phyloP scores from a whole-genome alignment of 2,797 vertebrate genomes.

The Melanotaenia boesemani region DNA sequence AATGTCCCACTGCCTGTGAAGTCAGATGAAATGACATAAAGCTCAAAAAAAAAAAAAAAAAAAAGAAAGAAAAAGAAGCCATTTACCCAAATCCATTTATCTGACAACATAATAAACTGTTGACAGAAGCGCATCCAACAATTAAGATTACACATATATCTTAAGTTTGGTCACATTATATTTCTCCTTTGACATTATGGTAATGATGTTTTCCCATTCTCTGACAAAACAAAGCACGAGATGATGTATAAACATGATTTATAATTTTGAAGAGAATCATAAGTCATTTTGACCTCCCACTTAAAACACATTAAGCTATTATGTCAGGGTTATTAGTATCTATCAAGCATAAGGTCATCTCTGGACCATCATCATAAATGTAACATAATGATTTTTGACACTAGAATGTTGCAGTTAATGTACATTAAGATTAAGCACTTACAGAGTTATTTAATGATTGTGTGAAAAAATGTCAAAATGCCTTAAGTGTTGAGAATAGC shows the following conservation, averaged over 20 bases:
- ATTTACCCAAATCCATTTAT: constrained; percentile 17
- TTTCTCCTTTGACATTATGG: constrained; percentile 26
- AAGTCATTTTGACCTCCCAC: constrained; percentile 57
- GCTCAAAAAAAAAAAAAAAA: neutral
- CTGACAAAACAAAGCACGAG: constrained; percentile 13
- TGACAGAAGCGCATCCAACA: constrained; percentile 11
- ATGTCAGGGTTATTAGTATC: constrained; percentile 64
- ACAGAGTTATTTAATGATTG: neutral
- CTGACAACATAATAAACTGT: constrained; percentile 6
- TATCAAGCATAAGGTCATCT: constrained; percentile 50
- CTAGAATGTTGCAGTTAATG: constrained; percentile 21
- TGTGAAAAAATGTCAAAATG: constrained; percentile 6
- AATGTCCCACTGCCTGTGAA: constrained; percentile 7
- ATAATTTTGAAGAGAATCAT: constrained; percentile 29
- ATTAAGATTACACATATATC: neutral
- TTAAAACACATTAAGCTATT: constrained; percentile 48
- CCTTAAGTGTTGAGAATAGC: constrained; percentile 2
- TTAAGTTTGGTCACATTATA: neutral
- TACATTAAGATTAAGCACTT: constrained; percentile 16
- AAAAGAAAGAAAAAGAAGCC: constrained; percentile 22
- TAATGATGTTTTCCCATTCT: constrained; percentile 11
- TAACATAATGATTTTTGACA: constrained; percentile 24
- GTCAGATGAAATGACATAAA: constrained; percentile 30
- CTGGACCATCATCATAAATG: constrained; percentile 34
- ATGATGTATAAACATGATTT: constrained; percentile 25